Percentiles rank a stretch among this genome's conserved stretches.
Evolutionary conservation across 2,113 vertebrate genomes (phyloP).

Genomic region (Rattus norvegicus): DNA sequence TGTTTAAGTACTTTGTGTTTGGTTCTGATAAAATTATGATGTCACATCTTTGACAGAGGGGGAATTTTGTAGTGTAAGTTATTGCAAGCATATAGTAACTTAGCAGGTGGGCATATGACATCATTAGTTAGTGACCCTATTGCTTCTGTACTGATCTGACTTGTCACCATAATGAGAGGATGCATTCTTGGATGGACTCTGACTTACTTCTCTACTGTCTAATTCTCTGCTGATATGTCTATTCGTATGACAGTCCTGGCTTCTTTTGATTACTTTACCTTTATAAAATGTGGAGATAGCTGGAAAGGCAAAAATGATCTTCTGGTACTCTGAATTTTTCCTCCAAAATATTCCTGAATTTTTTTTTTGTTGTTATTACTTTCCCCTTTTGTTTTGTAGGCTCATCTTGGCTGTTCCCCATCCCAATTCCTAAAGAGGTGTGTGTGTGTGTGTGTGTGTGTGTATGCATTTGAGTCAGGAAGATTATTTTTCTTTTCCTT

Average conservation of each 20-base stretch:
- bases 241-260: neutral
- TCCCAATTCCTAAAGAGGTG: neutral
- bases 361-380: neutral
- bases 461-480: neutral
- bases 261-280: neutral
- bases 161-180: neutral
- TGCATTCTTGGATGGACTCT: neutral
- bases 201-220: neutral
- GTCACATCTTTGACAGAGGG: neutral
- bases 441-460: neutral
- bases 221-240: neutral
- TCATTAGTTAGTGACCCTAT: neutral
- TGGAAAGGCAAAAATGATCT: neutral
- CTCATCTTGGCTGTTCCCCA: neutral
- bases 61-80: neutral
- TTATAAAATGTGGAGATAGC: neutral
- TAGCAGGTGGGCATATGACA: neutral
- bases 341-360: neutral
- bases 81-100: neutral
- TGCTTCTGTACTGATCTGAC: conserved; percentile 7
- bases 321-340: neutral
- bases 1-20: conserved; percentile 3
- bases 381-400: neutral
- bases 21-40: neutral
- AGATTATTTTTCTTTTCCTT: neutral